Percentiles rank a stretch among this genome's conserved stretches.
Evolutionary conservation across 2,113 vertebrate genomes (phyloP).

Genomic region (Lates calcarifer): DNA sequence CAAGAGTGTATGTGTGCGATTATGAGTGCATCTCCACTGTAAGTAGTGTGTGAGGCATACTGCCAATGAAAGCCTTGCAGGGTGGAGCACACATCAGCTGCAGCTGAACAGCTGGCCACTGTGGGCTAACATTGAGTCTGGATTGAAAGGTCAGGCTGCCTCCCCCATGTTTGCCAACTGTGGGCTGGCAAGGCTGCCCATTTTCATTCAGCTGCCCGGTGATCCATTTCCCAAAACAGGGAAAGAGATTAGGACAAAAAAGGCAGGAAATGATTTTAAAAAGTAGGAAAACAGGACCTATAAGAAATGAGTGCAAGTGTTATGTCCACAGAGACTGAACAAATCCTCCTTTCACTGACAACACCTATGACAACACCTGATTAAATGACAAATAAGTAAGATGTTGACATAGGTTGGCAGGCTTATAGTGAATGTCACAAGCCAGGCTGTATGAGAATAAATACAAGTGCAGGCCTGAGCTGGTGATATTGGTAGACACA

Average conservation of each 20-base stretch:
- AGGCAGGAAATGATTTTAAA: slow-evolving; percentile 49
- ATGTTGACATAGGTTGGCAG: not conserved
- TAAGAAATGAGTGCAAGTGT: not conserved
- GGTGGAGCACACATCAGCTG: slow-evolving; percentile 79
- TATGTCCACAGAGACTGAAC: not conserved
- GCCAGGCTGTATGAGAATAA: not conserved
- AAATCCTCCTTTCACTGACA: not conserved
- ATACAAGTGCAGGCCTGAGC: not conserved
- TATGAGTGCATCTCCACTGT: slow-evolving; percentile 11
- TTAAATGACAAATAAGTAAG: not conserved
- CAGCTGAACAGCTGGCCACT: slow-evolving; percentile 78
- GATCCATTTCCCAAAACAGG: slow-evolving; percentile 41
- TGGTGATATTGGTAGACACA: not conserved
- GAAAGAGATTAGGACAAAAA: slow-evolving; percentile 33
- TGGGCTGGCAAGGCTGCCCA: slow-evolving; percentile 53
- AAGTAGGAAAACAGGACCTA: slow-evolving; percentile 19
- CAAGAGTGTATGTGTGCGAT: not conserved
- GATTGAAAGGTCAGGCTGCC: slow-evolving; percentile 60
- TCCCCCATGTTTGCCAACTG: slow-evolving; percentile 63
- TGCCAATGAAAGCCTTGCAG: slow-evolving; percentile 76
- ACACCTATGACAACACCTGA: not conserved
- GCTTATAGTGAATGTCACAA: not conserved
- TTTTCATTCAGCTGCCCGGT: slow-evolving; percentile 35
- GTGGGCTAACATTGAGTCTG: slow-evolving; percentile 46
- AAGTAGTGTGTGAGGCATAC: slow-evolving; percentile 55